phyloP scores from a whole-genome alignment of 2,888 invertebrate species.

The Anagyrus pseudococci region DNA sequence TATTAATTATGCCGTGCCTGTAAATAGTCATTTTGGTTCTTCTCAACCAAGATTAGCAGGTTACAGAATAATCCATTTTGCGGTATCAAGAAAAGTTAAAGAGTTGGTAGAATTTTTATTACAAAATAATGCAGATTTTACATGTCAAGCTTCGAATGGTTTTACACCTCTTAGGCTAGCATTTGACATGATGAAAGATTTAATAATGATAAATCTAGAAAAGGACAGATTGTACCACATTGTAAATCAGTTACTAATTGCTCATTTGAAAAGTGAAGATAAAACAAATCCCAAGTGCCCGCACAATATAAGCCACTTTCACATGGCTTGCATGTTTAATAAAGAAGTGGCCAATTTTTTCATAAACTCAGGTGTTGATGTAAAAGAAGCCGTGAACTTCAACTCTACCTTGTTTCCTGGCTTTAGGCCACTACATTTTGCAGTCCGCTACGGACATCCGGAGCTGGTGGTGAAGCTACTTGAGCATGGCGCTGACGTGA shows the following conservation, averaged over 20 bases:
- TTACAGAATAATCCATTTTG: slow-evolving; percentile 14
- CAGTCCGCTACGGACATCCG: not conserved
- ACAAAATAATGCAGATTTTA: not conserved
- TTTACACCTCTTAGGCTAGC: not conserved
- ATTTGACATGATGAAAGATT: too few species aligned
- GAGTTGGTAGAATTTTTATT: not conserved
- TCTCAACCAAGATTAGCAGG: not conserved
- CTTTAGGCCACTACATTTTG: slow-evolving; percentile 14
- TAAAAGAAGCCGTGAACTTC: not conserved
- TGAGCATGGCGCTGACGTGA: not conserved
- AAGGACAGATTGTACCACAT: not conserved
- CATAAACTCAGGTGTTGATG: not conserved
- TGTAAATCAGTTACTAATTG: not conserved
- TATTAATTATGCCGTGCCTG: slow-evolving; percentile 13
- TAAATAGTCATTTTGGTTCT: not conserved
- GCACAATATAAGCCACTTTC: slow-evolving; percentile 15
- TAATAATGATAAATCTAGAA: not conserved
- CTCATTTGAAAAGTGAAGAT: not conserved
- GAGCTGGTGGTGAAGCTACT: not conserved
- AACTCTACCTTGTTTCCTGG: slow-evolving; percentile 7
- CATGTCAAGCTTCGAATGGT: not conserved
- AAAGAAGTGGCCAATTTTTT: slow-evolving; percentile 6
- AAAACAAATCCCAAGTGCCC: not conserved
- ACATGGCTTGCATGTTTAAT: slow-evolving; percentile 20
- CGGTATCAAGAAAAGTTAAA: not conserved